phyloP scores from a whole-genome alignment of 2,113 vertebrate species.

The Gymnogyps californianus region DNA sequence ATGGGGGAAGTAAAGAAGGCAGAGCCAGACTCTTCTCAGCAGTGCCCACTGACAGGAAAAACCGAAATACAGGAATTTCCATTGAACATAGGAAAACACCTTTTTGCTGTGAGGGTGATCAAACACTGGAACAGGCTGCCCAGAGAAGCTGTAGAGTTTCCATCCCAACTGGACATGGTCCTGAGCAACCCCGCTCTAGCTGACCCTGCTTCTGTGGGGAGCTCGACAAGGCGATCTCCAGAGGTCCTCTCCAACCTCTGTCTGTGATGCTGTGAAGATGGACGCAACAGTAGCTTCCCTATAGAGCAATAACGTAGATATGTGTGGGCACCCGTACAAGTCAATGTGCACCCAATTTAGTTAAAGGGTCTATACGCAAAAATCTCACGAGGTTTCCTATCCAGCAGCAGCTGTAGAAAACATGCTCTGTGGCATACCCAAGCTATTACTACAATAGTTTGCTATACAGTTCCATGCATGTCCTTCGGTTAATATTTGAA shows the following conservation, averaged over 20 bases:
- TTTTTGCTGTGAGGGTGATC: not conserved
- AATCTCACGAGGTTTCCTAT: not conserved
- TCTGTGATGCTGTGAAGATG: not conserved
- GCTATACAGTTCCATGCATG: not conserved
- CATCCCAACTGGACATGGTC: accelerated
- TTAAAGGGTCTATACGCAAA: not conserved
- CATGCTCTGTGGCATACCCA: not conserved
- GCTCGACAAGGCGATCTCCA: not conserved
- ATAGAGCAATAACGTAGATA: accelerated
- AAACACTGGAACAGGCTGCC: not conserved
- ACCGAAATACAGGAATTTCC: not conserved
- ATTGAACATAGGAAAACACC: accelerated
- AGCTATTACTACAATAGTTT: not conserved
- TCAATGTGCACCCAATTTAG: accelerated
- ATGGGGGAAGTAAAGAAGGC: not conserved
- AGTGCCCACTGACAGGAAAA: not conserved
- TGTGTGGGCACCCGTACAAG: accelerated
- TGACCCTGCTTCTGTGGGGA: not conserved
- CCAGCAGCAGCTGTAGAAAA: not conserved
- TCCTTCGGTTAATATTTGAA: not conserved
- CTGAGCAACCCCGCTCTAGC: not conserved
- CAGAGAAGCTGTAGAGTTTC: not conserved
- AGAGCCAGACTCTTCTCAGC: not conserved
- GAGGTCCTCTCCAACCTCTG: not conserved
- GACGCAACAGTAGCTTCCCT: not conserved